These are phyloP conservation scores for Opisthocomus hoazin DNA, from an alignment of 2,113 vertebrate genomes.

Conservation along the genomic window DNA sequence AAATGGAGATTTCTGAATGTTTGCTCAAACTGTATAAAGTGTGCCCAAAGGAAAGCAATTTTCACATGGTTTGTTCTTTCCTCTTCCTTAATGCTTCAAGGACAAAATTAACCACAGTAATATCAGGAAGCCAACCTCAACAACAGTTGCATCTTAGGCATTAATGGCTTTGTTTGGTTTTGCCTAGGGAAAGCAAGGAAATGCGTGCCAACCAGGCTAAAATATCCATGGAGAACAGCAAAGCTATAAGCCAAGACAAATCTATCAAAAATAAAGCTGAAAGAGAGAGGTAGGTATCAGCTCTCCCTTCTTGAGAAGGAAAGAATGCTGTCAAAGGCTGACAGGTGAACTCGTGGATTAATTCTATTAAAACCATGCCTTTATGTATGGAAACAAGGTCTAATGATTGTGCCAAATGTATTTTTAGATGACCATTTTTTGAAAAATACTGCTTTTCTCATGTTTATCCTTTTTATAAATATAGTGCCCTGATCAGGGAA, in stretches of 20 bases:
- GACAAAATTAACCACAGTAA: background rate
- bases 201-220: constrained; percentile 98
- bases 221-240: constrained; percentile 98
- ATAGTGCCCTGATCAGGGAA: background rate
- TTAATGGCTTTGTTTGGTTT: background rate
- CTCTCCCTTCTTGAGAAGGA: background rate
- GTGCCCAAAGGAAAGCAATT: background rate
- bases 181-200: constrained; percentile 91
- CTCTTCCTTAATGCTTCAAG: background rate
- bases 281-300: constrained; percentile 85
- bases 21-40: background rate
- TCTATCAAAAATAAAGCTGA: constrained; percentile 99
- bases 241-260: constrained; percentile 99
- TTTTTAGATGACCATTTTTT: background rate
- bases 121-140: background rate
- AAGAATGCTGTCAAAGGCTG: background rate
- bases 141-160: background rate
- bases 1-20: background rate
- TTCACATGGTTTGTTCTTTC: background rate
- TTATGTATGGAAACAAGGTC: background rate
- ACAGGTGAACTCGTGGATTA: background rate
- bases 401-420: background rate
- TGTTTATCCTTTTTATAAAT: background rate
- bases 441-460: background rate
- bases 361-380: background rate